Base-by-base conservation (phyloP, 1,140 invertebrate species). In the Lasioglossum baleicum region DNA sequence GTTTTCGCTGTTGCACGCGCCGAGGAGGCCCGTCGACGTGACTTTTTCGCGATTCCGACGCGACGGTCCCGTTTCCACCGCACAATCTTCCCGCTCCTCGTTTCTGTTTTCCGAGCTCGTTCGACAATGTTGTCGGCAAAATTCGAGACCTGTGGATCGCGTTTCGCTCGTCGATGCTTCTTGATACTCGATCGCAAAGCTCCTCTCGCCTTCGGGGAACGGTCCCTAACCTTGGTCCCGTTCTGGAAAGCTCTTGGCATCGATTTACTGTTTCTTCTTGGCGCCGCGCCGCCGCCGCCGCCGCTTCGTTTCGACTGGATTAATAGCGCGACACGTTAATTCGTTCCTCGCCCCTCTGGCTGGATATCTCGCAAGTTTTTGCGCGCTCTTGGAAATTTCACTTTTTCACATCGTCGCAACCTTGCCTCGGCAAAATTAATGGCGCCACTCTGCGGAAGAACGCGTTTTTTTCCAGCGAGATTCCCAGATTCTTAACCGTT, bases 1-100 rank as follows among this genome's bases (percentile, higher is more conserved):
- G 66, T 69, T 76, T 76, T 65, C 68, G 74, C 74, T 17, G 51
- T 53, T 53, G 15, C 58, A 26, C 53, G 68, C 58, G 68, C 63
- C 13, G 44, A 74, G 60, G 13, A 74, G 60, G 20, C 58, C 42
- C 44, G 51, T 7, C 48, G 51, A 66, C 65, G 65, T 69, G 74
- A 69, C 74, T 69, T 48, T 69, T 60, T 35, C 74, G 68, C 74
- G 65, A 61, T 76, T 68, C 44, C 40, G 58, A 10, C 44, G 44
- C 8, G 1, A 15, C 11, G 17, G 22, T 68, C 26, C 44, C 74
- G 15, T 58, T 42, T 15, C 65, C 63, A 7, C 13, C 26, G 7
- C 53, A 1, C 48, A 48, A 13, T 11, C 48, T 11, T 51, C 15
- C 51, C 13, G 0, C 51, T 0, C 13, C 51, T 15, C 15, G 6